Evolutionary conservation across 2,797 vertebrate genomes (phyloP).

Genomic region (Antrozous pallidus): DNA sequence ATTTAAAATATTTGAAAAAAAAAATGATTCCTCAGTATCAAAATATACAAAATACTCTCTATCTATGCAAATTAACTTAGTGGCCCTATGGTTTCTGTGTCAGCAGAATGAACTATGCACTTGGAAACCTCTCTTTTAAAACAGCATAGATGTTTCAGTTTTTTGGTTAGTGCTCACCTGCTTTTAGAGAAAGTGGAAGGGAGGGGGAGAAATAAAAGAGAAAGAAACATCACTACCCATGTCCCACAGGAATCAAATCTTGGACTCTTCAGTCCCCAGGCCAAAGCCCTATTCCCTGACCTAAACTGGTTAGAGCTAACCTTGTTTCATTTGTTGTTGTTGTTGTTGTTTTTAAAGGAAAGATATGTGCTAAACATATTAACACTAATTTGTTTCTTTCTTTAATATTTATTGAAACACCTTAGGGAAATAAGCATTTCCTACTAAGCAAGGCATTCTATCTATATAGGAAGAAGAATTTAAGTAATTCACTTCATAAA

Average conservation of each 20-base stretch:
- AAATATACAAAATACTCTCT: not conserved
- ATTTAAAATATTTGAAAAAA: not conserved
- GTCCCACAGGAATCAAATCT: too few relatives aligned
- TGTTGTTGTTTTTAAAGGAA: not conserved
- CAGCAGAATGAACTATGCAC: not conserved
- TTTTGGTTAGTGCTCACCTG: too few relatives aligned
- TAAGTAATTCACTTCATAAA: conserved; percentile 47
- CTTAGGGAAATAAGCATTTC: conserved; percentile 19
- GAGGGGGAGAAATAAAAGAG: too few relatives aligned
- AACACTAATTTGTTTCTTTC: not conserved
- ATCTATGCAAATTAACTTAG: not conserved
- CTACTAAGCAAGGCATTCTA: not conserved
- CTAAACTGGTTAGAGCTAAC: too few relatives aligned
- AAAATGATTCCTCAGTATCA: not conserved
- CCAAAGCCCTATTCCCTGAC: too few relatives aligned
- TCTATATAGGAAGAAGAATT: not conserved
- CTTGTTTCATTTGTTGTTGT: too few relatives aligned
- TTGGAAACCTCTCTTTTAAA: not conserved
- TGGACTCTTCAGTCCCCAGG: too few relatives aligned
- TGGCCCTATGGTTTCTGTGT: not conserved
- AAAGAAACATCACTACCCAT: too few relatives aligned
- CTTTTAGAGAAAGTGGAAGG: too few relatives aligned
- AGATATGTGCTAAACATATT: conserved; percentile 1
- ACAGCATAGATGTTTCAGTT: not conserved
- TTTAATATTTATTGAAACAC: conserved; percentile 35